Conservation (phyloP, 2,797 vertebrate genomes). For the Borostomias antarcticus region DNA sequence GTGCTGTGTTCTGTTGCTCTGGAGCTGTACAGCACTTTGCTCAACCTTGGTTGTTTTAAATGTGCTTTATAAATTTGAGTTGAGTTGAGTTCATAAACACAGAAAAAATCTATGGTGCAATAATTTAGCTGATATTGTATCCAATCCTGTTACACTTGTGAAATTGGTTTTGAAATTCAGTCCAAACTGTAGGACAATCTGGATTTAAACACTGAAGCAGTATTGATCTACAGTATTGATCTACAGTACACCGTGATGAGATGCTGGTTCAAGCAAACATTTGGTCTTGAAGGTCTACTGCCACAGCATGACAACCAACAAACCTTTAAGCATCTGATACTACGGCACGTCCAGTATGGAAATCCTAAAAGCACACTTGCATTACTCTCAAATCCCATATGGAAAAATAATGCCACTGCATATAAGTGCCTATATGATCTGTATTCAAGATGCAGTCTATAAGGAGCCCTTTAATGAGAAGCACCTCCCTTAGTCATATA, state of each 20-base stretch:
- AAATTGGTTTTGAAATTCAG: neutral
- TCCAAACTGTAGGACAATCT: neutral
- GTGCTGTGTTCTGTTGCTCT: no score
- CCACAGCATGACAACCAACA: no score
- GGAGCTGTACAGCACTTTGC: no score
- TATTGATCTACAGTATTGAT: neutral
- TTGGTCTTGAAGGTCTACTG: no score
- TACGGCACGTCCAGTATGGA: constrained; percentile 13
- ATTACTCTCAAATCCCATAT: constrained; percentile 15
- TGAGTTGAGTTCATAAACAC: no score
- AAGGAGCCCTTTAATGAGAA: constrained; percentile 34
- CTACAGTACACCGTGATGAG: constrained; percentile 6
- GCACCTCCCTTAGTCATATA: constrained; percentile 36
- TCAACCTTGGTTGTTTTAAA: no score
- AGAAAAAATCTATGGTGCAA: no score
- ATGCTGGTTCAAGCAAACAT: no score
- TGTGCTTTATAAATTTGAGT: no score
- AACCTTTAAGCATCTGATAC: no score
- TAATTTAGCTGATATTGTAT: no score
- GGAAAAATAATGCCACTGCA: constrained; percentile 2
- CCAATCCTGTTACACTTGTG: neutral
- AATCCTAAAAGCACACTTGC: neutral
- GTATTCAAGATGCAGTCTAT: constrained; percentile 30
- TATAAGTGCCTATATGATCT: constrained; percentile 21
- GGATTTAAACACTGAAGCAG: neutral